Conservation (phyloP, 2,113 vertebrate genomes). For the Oncorhynchus tshawytscha region DNA sequence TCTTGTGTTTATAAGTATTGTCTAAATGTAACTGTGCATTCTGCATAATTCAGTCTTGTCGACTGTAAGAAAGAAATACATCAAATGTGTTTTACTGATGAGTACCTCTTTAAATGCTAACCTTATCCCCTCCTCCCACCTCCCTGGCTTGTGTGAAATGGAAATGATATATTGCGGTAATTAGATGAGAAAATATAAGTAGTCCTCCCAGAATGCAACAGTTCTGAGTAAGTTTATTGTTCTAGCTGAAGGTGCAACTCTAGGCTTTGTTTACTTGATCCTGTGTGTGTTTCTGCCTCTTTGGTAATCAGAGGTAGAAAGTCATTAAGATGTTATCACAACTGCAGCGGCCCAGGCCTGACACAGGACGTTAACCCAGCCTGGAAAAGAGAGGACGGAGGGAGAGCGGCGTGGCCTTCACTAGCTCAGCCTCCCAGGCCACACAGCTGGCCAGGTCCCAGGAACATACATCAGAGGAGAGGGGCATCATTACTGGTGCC, state of each 20-base stretch:
- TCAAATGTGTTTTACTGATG: slow-evolving; percentile 13
- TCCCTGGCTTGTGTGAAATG: slow-evolving; percentile 43
- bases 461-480: slow-evolving; percentile 17
- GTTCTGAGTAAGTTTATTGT: slow-evolving; percentile 76
- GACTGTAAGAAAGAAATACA: too few relatives aligned
- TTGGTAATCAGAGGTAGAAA: slow-evolving; percentile 72
- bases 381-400: not conserved
- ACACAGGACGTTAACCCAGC: slow-evolving; percentile 33
- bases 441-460: not conserved
- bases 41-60: too few relatives aligned
- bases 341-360: slow-evolving; percentile 59
- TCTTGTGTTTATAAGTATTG: too few relatives aligned
- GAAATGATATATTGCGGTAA: slow-evolving; percentile 81
- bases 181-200: slow-evolving; percentile 78
- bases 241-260: slow-evolving; percentile 73
- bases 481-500: slow-evolving; percentile 58
- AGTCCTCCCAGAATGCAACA: slow-evolving; percentile 71
- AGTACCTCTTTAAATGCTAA: slow-evolving; percentile 32
- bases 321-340: slow-evolving; percentile 74
- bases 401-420: not conserved
- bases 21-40: too few relatives aligned
- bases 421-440: not conserved
- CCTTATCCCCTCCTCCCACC: slow-evolving; percentile 41
- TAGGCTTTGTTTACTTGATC: slow-evolving; percentile 74
- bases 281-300: slow-evolving; percentile 55